Conservation (phyloP, 2,888 invertebrate genomes). For the Microplitis deprimator region DNA sequence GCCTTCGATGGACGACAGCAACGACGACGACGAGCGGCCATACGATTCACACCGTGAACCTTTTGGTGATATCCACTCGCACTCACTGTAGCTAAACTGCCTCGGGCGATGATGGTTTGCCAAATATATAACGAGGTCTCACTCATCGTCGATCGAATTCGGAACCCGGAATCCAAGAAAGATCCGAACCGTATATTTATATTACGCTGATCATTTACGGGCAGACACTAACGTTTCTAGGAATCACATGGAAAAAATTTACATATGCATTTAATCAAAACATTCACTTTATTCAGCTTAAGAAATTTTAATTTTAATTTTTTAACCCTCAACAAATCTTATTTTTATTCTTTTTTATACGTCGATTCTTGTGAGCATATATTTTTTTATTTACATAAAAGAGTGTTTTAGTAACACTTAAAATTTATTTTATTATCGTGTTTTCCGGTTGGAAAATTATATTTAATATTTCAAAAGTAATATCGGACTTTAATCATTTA, state of each 20-base stretch:
- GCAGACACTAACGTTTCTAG: not conserved
- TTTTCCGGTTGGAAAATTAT: not conserved
- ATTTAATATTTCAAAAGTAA: not conserved
- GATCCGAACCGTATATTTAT: not conserved
- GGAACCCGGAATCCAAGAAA: not conserved
- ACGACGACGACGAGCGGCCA: constrained; percentile 24
- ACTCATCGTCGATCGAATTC: constrained; percentile 20
- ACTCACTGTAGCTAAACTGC: constrained; percentile 43
- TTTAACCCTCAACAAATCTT: not conserved
- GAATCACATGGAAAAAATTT: not conserved
- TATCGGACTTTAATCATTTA: not conserved
- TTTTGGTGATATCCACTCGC: constrained; percentile 17
- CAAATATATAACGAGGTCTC: not conserved
- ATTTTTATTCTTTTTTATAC: not conserved
- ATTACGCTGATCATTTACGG: not conserved
- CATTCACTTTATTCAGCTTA: not conserved
- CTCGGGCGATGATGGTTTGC: constrained; percentile 21
- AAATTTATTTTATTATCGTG: not conserved
- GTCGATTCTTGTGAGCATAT: not conserved
- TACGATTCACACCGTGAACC: constrained; percentile 33
- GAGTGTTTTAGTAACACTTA: not conserved
- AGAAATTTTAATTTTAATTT: not conserved
- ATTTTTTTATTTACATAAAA: not conserved
- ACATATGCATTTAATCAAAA: not conserved
- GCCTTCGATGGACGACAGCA: constrained; percentile 56